Evolutionary conservation across 2,797 vertebrate species (phyloP).

Genomic region (Smutsia temminckii): DNA sequence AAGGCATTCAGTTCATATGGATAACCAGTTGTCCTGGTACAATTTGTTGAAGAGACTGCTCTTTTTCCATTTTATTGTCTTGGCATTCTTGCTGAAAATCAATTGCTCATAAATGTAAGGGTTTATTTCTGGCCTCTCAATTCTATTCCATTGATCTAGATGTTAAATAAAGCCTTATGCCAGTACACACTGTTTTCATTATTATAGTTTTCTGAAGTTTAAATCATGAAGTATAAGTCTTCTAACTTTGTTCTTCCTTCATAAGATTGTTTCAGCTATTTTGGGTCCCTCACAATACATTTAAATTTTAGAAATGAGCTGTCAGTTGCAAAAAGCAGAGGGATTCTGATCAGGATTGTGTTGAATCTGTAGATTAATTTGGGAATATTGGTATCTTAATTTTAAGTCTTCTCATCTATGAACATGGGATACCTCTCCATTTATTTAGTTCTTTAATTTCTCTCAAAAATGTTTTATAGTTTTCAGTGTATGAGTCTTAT

Average conservation of each 20-base stretch:
- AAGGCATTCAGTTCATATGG: neutral
- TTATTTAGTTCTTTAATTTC: constrained; percentile 37
- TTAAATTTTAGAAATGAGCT: neutral
- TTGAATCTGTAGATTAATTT: neutral
- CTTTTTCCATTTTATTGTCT: neutral
- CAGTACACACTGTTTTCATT: neutral
- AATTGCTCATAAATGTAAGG: neutral
- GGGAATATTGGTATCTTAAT: neutral
- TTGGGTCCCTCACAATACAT: neutral
- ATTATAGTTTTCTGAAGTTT: neutral
- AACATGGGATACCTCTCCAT: neutral
- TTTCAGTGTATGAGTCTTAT: neutral
- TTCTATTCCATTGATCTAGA: neutral
- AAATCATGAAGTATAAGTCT: neutral
- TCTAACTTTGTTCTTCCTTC: neutral
- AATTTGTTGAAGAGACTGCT: neutral
- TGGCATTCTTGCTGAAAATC: neutral
- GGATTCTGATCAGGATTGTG: neutral
- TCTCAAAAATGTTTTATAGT: neutral
- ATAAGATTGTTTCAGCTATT: neutral
- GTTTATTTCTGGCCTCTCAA: neutral
- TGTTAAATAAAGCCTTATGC: neutral
- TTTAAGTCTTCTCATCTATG: neutral
- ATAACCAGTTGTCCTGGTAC: neutral
- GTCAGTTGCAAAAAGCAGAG: neutral